Percentiles rank a stretch among this genome's conserved stretches.
Evolutionary conservation across 1,140 invertebrate genomes (phyloP).

Genomic region (Cyrtorhinus lividipennis): DNA sequence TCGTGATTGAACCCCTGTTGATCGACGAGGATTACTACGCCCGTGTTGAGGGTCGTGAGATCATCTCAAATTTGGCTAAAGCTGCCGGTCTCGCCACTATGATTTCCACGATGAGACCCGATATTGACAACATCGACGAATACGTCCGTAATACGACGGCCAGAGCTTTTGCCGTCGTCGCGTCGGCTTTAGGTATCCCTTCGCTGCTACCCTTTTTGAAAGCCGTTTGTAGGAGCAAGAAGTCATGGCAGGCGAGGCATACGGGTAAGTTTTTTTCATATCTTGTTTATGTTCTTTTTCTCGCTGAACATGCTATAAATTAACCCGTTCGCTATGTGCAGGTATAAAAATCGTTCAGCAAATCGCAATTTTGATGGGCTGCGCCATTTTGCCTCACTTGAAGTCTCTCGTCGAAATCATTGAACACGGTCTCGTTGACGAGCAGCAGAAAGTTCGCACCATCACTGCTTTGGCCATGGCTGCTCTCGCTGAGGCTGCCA

Average conservation of each 20-base stretch:
- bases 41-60: conserved; percentile 96
- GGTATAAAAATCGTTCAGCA: conserved; percentile 99
- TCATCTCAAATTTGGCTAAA: conserved; percentile 98
- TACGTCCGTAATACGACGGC: conserved; percentile 99
- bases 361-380: conserved; percentile 99
- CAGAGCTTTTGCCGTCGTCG: conserved; percentile 96
- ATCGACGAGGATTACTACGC: conserved; percentile 99
- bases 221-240: conserved; percentile 97
- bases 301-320: background rate
- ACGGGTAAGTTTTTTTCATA: conserved; percentile 46
- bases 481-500: conserved; percentile 92
- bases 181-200: conserved; percentile 95
- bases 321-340: conserved; percentile 17
- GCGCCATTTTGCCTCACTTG: conserved; percentile 95
- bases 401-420: conserved; percentile 98
- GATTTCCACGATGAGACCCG: conserved; percentile 99
- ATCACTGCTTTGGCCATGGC: conserved; percentile 98
- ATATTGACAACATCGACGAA: conserved; percentile 99
- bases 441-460: conserved; percentile 83
- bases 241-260: conserved; percentile 98
- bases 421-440: conserved; percentile 84
- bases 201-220: conserved; percentile 96
- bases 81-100: conserved; percentile 99
- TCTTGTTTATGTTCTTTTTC: too few species aligned
- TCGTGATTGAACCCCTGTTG: conserved; percentile 95